Percentiles rank a stretch among this genome's conserved stretches.
Conservation (phyloP, 2,888 invertebrate species). For the Synergus gifuensis region DNA sequence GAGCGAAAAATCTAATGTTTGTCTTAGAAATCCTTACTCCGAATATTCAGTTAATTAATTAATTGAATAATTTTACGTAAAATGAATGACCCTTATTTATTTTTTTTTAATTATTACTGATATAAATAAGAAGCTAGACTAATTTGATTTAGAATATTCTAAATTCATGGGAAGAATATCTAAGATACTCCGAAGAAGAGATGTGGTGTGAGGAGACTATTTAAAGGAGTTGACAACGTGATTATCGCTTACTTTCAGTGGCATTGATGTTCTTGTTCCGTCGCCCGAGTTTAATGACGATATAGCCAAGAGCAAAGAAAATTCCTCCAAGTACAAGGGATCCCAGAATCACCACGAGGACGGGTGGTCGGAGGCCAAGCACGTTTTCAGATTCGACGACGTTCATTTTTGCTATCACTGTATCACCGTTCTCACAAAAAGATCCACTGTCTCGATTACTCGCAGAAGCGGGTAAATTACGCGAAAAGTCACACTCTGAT, state of each 20-base stretch:
- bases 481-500: not conserved
- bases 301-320: conserved; percentile 18
- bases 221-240: not conserved
- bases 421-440: not conserved
- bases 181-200: not conserved
- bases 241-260: conserved; percentile 18
- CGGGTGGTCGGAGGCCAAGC: conserved; percentile 46
- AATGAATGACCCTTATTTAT: too few relatives aligned
- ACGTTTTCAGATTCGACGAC: conserved; percentile 47
- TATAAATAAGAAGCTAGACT: too few relatives aligned
- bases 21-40: too few relatives aligned
- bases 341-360: conserved; percentile 38
- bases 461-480: not conserved
- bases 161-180: too few relatives aligned
- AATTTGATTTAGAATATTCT: too few relatives aligned
- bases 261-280: not conserved
- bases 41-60: too few relatives aligned
- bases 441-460: not conserved
- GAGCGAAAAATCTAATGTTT: too few relatives aligned
- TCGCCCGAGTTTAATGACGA: not conserved
- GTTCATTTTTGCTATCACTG: conserved; percentile 54
- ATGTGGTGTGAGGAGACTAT: not conserved
- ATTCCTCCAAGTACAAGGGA: conserved; percentile 23
- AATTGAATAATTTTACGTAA: too few relatives aligned
- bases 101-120: too few relatives aligned